Evolutionary conservation across 2,888 invertebrate species (phyloP).

Genomic region (Drosophila percnosoma): DNA sequence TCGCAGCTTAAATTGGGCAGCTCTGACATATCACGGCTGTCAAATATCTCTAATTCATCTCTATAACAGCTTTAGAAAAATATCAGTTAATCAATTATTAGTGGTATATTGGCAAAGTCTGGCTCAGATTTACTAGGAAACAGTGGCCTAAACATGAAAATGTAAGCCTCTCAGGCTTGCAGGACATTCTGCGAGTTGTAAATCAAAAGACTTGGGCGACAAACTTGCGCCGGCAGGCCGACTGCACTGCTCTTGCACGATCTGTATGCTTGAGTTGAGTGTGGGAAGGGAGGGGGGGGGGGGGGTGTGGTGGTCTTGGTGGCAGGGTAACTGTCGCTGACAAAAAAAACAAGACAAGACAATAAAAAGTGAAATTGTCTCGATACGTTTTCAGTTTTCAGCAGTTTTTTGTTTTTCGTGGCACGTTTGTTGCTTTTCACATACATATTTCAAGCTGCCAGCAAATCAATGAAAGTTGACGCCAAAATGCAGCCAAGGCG

Average conservation of each 20-base stretch:
- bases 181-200: constrained; percentile 30
- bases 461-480: constrained; percentile 69
- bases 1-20: background rate
- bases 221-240: constrained; percentile 44
- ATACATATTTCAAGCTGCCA: constrained; percentile 28
- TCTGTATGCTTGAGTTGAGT: background rate
- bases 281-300: background rate
- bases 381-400: constrained; percentile 64
- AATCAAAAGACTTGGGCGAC: constrained; percentile 56
- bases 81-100: background rate
- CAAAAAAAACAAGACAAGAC: constrained; percentile 33
- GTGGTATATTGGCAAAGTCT: background rate
- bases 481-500: constrained; percentile 39
- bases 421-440: constrained; percentile 59
- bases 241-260: constrained; percentile 24
- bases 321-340: constrained; percentile 9
- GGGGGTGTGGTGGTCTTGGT: background rate
- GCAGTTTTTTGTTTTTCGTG: constrained; percentile 42
- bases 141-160: background rate
- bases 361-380: constrained; percentile 76
- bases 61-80: background rate
- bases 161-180: constrained; percentile 24
- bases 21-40: background rate
- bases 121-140: constrained; percentile 10
- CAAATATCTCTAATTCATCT: background rate